phyloP scores from a whole-genome alignment of 2,113 vertebrate genomes.

The Bos javanicus region DNA sequence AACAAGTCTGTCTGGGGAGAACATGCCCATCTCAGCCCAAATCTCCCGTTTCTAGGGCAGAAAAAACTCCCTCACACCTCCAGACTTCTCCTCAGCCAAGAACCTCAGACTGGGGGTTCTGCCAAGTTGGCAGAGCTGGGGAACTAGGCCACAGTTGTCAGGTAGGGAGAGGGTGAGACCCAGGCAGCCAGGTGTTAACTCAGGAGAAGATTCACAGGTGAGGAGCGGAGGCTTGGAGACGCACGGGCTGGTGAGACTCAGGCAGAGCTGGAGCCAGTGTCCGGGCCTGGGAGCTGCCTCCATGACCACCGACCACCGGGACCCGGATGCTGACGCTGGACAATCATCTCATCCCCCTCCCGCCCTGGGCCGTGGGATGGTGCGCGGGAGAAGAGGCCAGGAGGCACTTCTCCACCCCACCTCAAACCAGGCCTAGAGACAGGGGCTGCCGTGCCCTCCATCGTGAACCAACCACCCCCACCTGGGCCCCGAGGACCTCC shows the following conservation, averaged over 20 bases:
- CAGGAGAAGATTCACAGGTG: not conserved
- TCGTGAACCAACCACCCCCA: not conserved
- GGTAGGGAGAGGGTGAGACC: not conserved
- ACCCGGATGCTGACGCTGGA: rapidly evolving
- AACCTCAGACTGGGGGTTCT: slow-evolving; percentile 48
- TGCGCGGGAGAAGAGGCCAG: too few relatives aligned
- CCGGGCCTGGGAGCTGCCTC: not conserved
- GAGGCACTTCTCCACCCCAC: not conserved
- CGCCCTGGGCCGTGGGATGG: too few relatives aligned
- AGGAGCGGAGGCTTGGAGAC: not conserved
- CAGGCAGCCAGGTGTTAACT: not conserved
- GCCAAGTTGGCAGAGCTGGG: slow-evolving; percentile 27
- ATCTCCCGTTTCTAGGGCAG: slow-evolving; percentile 45
- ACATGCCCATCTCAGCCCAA: slow-evolving; percentile 28
- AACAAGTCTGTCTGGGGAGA: slow-evolving; percentile 38
- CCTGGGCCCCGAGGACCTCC: not conserved
- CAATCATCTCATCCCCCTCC: not conserved
- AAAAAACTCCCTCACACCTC: not conserved
- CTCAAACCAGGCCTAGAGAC: not conserved
- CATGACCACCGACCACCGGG: not conserved
- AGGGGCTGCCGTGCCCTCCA: not conserved
- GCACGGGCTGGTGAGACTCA: rapidly evolving
- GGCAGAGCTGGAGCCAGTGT: not conserved
- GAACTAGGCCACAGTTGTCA: not conserved
- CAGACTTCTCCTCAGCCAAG: slow-evolving; percentile 26